Conservation (phyloP, 1,140 invertebrate species). For the Pseudobourletiella spinata region DNA sequence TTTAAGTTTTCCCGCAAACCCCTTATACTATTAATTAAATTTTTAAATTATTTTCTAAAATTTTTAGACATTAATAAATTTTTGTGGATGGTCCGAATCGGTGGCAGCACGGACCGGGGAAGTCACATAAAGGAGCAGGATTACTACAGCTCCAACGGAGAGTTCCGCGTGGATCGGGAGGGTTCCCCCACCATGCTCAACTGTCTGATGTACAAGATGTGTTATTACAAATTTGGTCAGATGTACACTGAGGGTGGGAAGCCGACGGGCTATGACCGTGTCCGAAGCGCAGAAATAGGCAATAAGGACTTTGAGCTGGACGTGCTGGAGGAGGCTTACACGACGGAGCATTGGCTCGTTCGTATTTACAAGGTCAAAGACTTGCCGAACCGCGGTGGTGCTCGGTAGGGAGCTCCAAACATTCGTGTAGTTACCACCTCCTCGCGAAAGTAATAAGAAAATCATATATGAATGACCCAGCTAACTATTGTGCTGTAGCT, state of each 20-base stretch:
- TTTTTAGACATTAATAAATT: slow-evolving; percentile 96
- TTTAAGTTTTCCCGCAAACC: too few relatives aligned
- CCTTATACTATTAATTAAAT: neutral
- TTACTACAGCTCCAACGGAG: slow-evolving; percentile 88
- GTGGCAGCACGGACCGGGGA: slow-evolving; percentile 88
- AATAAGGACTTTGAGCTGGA: slow-evolving; percentile 91
- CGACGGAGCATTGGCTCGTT: slow-evolving; percentile 91
- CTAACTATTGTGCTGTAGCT: too few relatives aligned
- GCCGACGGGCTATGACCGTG: slow-evolving; percentile 81
- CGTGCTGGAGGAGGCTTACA: slow-evolving; percentile 87
- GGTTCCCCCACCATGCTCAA: slow-evolving; percentile 77
- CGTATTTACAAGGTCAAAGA: slow-evolving; percentile 92
- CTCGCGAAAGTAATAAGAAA: too few relatives aligned
- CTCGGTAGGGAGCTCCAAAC: neutral
- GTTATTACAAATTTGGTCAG: slow-evolving; percentile 86
- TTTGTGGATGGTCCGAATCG: slow-evolving; percentile 98
- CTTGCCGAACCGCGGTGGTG: slow-evolving; percentile 65
- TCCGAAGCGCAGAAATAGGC: slow-evolving; percentile 83
- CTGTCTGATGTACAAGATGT: slow-evolving; percentile 95
- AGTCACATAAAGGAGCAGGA: slow-evolving; percentile 91
- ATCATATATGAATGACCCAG: too few relatives aligned
- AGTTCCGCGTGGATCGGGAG: slow-evolving; percentile 88
- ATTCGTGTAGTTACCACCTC: too few relatives aligned
- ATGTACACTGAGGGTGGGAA: slow-evolving; percentile 79
- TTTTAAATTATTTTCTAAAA: too few relatives aligned